phyloP scores from a whole-genome alignment of 2,113 vertebrate genomes.

The Mesitornis unicolor region DNA sequence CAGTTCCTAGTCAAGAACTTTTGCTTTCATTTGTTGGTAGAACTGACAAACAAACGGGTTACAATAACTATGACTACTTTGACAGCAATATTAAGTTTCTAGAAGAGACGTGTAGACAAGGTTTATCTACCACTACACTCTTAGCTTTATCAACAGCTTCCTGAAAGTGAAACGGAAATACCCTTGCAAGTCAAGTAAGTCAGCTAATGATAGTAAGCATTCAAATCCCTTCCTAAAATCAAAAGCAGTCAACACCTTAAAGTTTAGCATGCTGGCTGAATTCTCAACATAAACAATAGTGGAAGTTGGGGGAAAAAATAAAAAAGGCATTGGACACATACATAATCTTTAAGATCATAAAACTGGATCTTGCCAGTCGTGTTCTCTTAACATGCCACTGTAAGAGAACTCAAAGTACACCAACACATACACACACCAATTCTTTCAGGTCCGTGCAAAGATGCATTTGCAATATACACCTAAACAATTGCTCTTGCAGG shows the following conservation, averaged over 20 bases:
- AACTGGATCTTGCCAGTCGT: not conserved
- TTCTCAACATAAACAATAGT: not conserved
- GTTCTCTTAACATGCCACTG: not conserved
- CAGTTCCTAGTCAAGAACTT: not conserved
- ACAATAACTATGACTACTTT: not conserved
- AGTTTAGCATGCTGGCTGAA: not conserved
- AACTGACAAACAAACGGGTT: not conserved
- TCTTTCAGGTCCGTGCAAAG: not conserved
- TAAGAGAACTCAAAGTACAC: not conserved
- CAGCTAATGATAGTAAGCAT: conserved; percentile 5
- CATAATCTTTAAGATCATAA: not conserved
- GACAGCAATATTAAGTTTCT: not conserved
- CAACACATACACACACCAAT: not conserved
- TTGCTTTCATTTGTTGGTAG: not conserved
- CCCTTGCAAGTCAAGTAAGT: conserved; percentile 25
- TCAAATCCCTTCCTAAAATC: conserved; percentile 50
- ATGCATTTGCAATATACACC: not conserved
- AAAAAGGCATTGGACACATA: not conserved
- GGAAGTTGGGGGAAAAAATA: not conserved
- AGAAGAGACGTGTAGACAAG: not conserved
- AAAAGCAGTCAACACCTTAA: not conserved
- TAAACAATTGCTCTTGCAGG: not conserved
- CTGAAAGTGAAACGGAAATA: conserved; percentile 50
- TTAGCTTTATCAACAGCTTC: conserved; percentile 29
- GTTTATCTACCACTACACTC: conserved; percentile 1